Conservation (phyloP, 2,888 invertebrate genomes). For the Cylloceria caligata region DNA sequence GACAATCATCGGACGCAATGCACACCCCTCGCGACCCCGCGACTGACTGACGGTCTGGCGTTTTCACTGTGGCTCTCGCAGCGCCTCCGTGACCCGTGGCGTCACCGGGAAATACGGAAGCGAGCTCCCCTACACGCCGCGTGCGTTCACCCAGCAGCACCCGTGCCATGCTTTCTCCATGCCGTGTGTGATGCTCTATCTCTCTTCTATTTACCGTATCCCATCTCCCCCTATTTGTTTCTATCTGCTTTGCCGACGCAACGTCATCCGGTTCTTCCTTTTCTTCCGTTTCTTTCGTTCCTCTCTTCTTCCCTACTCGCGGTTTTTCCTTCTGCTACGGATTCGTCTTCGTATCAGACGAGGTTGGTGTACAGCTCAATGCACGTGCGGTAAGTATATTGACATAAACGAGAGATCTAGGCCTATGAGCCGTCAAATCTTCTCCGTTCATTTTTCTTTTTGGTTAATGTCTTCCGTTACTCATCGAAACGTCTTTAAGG, state of each 20-base stretch:
- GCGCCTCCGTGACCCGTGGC: conserved; percentile 84
- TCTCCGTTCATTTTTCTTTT: neutral
- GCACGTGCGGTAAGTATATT: conserved; percentile 5
- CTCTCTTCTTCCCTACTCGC: neutral
- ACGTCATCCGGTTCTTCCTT: conserved; percentile 22
- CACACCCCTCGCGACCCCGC: conserved; percentile 82
- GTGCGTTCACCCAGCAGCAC: conserved; percentile 57
- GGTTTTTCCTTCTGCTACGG: neutral
- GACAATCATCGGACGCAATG: conserved; percentile 70
- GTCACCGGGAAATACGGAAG: conserved; percentile 79
- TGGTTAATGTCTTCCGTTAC: neutral
- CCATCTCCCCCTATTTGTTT: conserved; percentile 13
- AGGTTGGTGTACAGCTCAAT: neutral
- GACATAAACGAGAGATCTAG: conserved; percentile 10
- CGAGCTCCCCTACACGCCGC: conserved; percentile 60
- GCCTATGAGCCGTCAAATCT: neutral
- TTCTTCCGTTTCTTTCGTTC: conserved; percentile 45
- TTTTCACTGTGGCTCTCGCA: conserved; percentile 75
- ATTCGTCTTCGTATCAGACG: neutral
- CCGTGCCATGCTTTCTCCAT: conserved; percentile 65
- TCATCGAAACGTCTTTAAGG: neutral
- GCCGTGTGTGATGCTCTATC: conserved; percentile 43
- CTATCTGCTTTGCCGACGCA: conserved; percentile 14
- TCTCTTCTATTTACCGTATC: neutral
- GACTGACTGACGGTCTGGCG: conserved; percentile 81